Evolutionary conservation across 2,113 vertebrate genomes (phyloP).

Genomic region (Lophotis ruficrista): DNA sequence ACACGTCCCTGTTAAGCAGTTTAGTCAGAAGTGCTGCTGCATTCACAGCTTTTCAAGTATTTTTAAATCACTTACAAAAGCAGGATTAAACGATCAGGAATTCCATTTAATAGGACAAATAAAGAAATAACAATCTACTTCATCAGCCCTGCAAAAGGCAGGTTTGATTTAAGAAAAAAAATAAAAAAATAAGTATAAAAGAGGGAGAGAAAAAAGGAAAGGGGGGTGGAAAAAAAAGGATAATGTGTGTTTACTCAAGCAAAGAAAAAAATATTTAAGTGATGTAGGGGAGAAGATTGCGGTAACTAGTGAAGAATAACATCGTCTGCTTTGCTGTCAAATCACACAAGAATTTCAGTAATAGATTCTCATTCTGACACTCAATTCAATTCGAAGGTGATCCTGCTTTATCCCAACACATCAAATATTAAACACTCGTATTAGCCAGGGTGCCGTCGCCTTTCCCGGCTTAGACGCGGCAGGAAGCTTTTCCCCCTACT

Average conservation of each 20-base stretch:
- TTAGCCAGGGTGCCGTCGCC: conserved; percentile 97
- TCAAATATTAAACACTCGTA: conserved; percentile 99
- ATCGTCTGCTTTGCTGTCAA: conserved; percentile 93
- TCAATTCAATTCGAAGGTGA: conserved; percentile 99
- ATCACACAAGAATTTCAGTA: conserved; percentile 96
- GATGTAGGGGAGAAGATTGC: conserved; percentile 90
- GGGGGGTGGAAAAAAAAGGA: conserved; percentile 79
- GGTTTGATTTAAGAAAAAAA: conserved; percentile 73
- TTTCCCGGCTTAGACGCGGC: conserved; percentile 88
- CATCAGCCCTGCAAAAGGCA: conserved; percentile 76
- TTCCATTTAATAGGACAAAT: conserved; percentile 88
- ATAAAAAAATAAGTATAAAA: conserved; percentile 65
- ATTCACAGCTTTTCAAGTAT: conserved; percentile 79
- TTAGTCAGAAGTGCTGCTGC: conserved; percentile 62
- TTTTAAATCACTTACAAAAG: conserved; percentile 87
- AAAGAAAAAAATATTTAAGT: conserved; percentile 97
- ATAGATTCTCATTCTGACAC: conserved; percentile 99
- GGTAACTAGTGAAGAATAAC: conserved; percentile 92
- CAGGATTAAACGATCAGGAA: conserved; percentile 85
- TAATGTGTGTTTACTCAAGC: conserved; percentile 97
- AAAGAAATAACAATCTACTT: conserved; percentile 87
- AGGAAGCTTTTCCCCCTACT: conserved; percentile 74
- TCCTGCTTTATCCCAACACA: conserved; percentile 99
- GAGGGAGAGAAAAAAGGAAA: conserved; percentile 67
- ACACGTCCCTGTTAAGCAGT: conserved; percentile 47